These are phyloP conservation scores for Lontra canadensis DNA, from an alignment of 2,113 vertebrate species.

Conservation along the genomic window DNA sequence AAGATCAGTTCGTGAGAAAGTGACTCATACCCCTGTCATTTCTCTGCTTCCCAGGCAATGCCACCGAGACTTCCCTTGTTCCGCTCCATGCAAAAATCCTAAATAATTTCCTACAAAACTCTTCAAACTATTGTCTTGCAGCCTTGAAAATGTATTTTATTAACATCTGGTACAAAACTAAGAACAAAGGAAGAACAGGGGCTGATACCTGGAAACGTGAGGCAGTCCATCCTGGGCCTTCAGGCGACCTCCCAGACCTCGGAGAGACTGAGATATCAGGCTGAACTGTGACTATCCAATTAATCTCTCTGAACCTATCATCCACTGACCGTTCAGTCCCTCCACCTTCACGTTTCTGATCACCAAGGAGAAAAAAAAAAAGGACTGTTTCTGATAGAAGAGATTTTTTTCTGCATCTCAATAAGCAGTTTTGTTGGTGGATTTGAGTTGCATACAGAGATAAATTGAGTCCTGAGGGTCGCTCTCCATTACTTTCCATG, in stretches of 20 bases:
- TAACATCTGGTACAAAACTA: background rate
- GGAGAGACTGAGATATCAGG: conserved; percentile 34
- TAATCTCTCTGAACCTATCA: conserved; percentile 43
- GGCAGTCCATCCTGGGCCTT: conserved; percentile 55
- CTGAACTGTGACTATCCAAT: conserved; percentile 59
- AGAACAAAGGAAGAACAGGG: background rate
- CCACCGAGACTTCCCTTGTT: background rate
- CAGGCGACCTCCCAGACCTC: conserved; percentile 59
- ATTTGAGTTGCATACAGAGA: background rate
- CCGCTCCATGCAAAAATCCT: background rate
- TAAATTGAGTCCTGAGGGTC: background rate
- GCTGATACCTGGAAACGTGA: conserved; percentile 31
- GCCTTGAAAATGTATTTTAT: background rate
- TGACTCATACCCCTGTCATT: background rate
- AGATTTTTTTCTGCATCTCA: conserved; percentile 17
- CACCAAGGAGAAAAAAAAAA: background rate
- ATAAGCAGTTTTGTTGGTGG: background rate
- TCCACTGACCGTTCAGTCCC: background rate
- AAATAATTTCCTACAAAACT: background rate
- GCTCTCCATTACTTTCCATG: background rate
- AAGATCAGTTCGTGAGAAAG: background rate
- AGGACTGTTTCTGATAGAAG: background rate
- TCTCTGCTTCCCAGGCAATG: background rate
- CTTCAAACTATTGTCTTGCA: background rate
- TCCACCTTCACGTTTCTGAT: background rate